A percentile compares a stretch with the other conserved stretches of the same genome.
Conservation (phyloP, 2,113 vertebrate species). For the Phycodurus eques region DNA sequence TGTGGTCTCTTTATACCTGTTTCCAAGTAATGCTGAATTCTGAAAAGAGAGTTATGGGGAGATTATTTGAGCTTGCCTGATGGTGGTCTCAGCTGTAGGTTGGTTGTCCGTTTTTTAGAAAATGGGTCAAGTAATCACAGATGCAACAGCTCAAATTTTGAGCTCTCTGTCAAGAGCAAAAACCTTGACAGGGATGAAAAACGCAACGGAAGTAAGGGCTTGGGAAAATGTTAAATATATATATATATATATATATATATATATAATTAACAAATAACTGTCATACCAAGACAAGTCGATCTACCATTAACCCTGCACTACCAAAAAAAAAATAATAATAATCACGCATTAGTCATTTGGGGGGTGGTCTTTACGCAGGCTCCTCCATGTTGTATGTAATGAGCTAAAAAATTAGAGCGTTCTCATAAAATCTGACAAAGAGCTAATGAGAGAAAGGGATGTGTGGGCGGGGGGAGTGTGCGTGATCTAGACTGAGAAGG, state of each 20-base stretch:
- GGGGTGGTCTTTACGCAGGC: conserved; percentile 35
- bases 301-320: too few species aligned
- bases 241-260: too few species aligned
- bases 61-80: neutral
- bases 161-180: conserved; percentile 52
- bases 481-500: neutral
- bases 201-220: neutral
- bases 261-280: too few species aligned
- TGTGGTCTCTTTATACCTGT: conserved; percentile 6
- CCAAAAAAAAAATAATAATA: conserved; percentile 56
- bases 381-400: conserved; percentile 30
- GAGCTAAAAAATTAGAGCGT: conserved; percentile 47
- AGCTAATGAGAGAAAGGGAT: conserved; percentile 23
- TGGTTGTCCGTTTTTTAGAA: neutral
- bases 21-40: neutral
- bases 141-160: conserved; percentile 31
- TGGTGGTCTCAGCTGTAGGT: conserved; percentile 15
- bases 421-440: conserved; percentile 27
- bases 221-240: neutral
- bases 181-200: conserved; percentile 19
- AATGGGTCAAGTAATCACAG: conserved; percentile 20
- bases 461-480: neutral
- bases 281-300: conserved; percentile 17
- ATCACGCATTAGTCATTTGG: too few species aligned
- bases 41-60: neutral